Evolutionary conservation across 1,140 invertebrate genomes (phyloP).

Genomic region (Diplogasteroides magnus): DNA sequence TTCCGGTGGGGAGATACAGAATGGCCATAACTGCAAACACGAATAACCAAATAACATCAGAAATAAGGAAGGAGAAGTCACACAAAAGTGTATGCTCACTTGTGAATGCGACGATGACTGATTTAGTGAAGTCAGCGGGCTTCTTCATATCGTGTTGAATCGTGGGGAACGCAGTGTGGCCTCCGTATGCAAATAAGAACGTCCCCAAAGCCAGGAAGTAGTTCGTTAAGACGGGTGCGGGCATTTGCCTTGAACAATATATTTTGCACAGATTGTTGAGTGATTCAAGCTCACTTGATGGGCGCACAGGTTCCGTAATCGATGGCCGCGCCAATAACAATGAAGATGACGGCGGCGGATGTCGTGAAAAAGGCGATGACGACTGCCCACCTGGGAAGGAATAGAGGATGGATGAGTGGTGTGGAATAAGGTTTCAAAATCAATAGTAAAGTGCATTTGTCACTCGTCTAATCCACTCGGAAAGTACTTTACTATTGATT

Average conservation of each 20-base stretch:
- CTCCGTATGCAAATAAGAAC: conserved; percentile 58
- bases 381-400: conserved; percentile 35
- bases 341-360: conserved; percentile 37
- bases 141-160: conserved; percentile 60
- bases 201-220: conserved; percentile 58
- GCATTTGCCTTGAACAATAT: conserved; percentile 29
- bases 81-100: conserved; percentile 46
- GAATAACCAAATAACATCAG: not conserved
- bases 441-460: too few species aligned
- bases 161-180: conserved; percentile 59
- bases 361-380: conserved; percentile 41
- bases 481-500: too few species aligned
- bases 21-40: conserved; percentile 44
- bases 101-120: conserved; percentile 56
- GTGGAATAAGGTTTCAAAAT: too few species aligned
- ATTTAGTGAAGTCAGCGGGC: conserved; percentile 56
- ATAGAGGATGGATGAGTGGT: too few species aligned
- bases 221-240: conserved; percentile 37
- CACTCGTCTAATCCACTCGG: too few species aligned
- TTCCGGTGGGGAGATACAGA: conserved; percentile 47
- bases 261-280: not conserved
- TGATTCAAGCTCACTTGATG: conserved; percentile 1
- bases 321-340: conserved; percentile 39
- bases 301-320: conserved; percentile 33
- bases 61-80: too few species aligned